Percentiles rank a stretch among this genome's conserved stretches.
Evolutionary conservation across 1,140 invertebrate genomes (phyloP).

Genomic region (Temnothorax longispinosus): DNA sequence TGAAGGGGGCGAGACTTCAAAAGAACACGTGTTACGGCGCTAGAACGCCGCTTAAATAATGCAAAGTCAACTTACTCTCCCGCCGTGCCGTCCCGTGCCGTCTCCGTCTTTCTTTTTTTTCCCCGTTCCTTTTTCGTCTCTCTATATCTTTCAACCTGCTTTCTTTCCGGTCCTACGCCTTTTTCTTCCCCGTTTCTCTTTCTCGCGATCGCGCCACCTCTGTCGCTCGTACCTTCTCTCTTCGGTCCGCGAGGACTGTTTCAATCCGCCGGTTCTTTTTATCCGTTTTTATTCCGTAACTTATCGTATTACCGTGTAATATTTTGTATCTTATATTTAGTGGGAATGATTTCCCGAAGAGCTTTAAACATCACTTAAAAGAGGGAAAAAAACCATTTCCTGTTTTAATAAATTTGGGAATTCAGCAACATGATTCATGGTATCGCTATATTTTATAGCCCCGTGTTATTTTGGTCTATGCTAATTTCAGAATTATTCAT

Average conservation of each 20-base stretch:
- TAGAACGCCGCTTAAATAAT: constrained; percentile 85
- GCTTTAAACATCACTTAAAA: neutral
- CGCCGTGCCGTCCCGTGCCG: constrained; percentile 52
- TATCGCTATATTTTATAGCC: neutral
- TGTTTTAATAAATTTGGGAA: constrained; percentile 13
- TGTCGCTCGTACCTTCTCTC: constrained; percentile 23
- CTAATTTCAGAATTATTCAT: constrained; percentile 36
- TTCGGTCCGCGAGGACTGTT: constrained; percentile 8
- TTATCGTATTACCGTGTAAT: constrained; percentile 24
- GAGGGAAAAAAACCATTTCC: neutral
- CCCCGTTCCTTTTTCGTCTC: constrained; percentile 30
- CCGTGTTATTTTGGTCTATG: constrained; percentile 1
- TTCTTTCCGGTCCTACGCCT: constrained; percentile 40
- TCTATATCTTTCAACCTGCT: constrained; percentile 7
- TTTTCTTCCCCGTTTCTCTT: constrained; percentile 17
- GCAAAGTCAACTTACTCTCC: constrained; percentile 85
- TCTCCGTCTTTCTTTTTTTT: constrained; percentile 60
- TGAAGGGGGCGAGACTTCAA: constrained; percentile 85
- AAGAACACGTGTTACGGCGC: constrained; percentile 85
- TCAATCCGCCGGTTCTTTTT: constrained; percentile 13
- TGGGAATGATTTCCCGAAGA: neutral
- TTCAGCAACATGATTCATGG: neutral
- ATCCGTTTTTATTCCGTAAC: constrained; percentile 37
- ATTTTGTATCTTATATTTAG: neutral
- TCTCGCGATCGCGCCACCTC: constrained; percentile 25